These are phyloP conservation scores for Brachionus plicatilis DNA, from an alignment of 1,140 invertebrate species.

Conservation along the genomic window DNA sequence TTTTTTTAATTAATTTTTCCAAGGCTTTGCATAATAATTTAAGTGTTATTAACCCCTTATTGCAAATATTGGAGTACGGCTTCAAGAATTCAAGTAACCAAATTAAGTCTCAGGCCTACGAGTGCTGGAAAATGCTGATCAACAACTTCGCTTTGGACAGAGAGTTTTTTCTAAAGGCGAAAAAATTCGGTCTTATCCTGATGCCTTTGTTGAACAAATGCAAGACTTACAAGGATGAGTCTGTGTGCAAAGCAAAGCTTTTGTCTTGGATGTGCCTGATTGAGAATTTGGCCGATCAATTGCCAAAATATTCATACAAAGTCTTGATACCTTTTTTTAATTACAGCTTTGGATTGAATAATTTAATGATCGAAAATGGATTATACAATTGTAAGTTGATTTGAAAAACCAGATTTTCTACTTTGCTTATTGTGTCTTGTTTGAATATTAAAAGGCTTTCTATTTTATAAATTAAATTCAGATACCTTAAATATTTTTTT, in stretches of 20 bases:
- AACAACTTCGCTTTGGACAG: not conserved
- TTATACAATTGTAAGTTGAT: not conserved
- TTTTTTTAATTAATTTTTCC: not conserved
- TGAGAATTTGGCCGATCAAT: not conserved
- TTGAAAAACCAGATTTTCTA: not conserved
- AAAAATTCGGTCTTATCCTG: slow-evolving; percentile 29
- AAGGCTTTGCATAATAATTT: slow-evolving; percentile 33
- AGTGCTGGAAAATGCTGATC: slow-evolving; percentile 10
- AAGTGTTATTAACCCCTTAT: not conserved
- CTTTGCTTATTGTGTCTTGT: not conserved
- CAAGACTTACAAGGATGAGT: slow-evolving; percentile 24
- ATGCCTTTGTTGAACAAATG: slow-evolving; percentile 37
- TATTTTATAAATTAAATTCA: not conserved
- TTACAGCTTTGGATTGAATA: slow-evolving; percentile 29
- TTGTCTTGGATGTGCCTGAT: slow-evolving; percentile 25
- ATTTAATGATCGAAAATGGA: not conserved
- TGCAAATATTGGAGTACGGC: slow-evolving; percentile 25
- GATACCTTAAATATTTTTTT: not conserved
- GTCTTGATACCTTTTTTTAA: slow-evolving; percentile 33
- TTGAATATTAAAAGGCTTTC: not conserved
- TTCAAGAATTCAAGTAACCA: not conserved
- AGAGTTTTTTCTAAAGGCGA: slow-evolving; percentile 29
- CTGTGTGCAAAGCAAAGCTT: not conserved
- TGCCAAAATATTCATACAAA: not conserved
- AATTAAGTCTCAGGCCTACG: not conserved